These are phyloP conservation scores for Chymomyza amoena DNA, from an alignment of 2,888 invertebrate genomes.

Conservation along the genomic window DNA sequence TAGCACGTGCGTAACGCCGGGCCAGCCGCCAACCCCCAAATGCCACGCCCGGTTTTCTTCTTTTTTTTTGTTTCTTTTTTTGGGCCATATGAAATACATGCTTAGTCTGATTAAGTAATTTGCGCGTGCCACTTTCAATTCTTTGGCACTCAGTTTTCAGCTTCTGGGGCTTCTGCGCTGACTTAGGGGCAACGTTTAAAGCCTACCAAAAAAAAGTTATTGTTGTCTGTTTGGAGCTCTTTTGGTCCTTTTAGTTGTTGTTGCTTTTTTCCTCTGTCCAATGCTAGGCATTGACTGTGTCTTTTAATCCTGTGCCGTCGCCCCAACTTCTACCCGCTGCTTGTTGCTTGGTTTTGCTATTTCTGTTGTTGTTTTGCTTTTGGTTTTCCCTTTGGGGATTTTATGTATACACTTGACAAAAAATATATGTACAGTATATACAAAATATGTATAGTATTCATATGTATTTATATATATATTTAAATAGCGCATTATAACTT, in stretches of 20 bases:
- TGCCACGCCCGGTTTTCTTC: neutral
- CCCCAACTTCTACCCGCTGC: neutral
- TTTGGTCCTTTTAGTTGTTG: neutral
- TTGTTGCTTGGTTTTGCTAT: neutral
- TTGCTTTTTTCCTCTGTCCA: neutral
- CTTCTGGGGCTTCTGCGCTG: neutral
- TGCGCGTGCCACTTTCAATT: conserved; percentile 61
- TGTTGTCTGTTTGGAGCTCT: conserved; percentile 17
- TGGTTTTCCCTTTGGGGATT: neutral
- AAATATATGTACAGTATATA: neutral
- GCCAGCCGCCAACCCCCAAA: conserved; percentile 6
- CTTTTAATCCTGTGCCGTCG: neutral
- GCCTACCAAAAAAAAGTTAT: conserved; percentile 16
- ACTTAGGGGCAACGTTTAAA: neutral
- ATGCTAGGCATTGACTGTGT: neutral
- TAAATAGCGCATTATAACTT: neutral
- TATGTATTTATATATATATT: neutral
- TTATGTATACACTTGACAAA: neutral
- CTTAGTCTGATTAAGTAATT: conserved; percentile 69
- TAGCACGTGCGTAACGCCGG: conserved; percentile 58
- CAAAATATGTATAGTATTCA: neutral
- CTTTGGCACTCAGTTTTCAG: conserved; percentile 20
- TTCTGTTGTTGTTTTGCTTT: conserved; percentile 16
- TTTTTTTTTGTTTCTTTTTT: neutral
- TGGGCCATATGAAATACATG: conserved; percentile 52